These are phyloP conservation scores for Paradisaea rubra DNA, from an alignment of 2,113 vertebrate species.

Conservation along the genomic window DNA sequence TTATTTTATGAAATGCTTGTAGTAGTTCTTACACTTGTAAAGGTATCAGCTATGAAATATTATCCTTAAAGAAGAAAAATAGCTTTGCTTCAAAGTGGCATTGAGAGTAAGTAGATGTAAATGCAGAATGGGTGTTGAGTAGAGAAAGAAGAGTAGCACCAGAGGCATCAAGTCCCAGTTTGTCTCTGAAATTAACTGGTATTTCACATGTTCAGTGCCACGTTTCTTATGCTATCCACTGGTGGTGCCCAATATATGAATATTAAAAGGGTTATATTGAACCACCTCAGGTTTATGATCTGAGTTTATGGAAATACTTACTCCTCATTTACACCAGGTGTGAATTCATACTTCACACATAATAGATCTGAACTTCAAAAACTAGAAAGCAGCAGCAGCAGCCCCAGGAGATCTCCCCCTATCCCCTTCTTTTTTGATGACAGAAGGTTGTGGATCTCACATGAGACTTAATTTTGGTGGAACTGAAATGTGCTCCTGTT, in stretches of 20 bases:
- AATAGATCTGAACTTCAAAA: not conserved
- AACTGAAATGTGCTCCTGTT: not conserved
- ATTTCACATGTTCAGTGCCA: not conserved
- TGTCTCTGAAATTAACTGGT: not conserved
- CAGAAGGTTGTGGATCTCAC: not conserved
- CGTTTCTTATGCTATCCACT: not conserved
- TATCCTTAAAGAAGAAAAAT: not conserved
- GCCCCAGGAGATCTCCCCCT: not conserved
- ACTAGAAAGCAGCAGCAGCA: not conserved
- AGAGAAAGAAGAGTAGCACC: not conserved
- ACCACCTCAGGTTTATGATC: not conserved
- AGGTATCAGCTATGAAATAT: not conserved
- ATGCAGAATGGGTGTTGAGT: not conserved
- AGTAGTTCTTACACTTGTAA: not conserved
- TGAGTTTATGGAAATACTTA: not conserved
- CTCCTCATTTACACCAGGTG: not conserved
- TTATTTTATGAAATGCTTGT: not conserved
- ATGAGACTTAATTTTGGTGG: not conserved
- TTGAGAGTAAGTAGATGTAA: not conserved
- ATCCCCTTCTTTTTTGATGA: not conserved
- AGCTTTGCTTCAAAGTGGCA: not conserved
- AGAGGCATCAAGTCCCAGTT: not conserved
- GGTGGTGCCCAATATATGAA: not conserved
- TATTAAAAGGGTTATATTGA: not conserved
- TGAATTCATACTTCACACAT: not conserved